phyloP scores from a whole-genome alignment of 2,113 vertebrate genomes.

The Bostrychus sinensis region DNA sequence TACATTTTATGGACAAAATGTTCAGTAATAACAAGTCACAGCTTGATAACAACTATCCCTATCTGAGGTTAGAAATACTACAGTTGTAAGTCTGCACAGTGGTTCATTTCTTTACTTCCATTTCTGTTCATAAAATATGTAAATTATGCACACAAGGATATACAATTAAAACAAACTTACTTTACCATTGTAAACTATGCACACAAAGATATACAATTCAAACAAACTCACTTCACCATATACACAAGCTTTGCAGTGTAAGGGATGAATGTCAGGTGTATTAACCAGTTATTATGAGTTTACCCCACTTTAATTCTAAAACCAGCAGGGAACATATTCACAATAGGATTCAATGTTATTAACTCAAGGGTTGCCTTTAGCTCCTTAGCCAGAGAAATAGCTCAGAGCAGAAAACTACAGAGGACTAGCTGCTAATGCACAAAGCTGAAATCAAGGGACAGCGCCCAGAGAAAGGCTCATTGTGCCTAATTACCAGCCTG shows the following conservation, averaged over 20 bases:
- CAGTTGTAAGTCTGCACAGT: background rate
- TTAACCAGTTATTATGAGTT: constrained; percentile 47
- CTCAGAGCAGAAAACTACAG: constrained; percentile 14
- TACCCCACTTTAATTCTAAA: constrained; percentile 55
- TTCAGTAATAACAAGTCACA: constrained; percentile 8
- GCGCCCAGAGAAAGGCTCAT: constrained; percentile 61
- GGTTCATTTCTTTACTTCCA: constrained; percentile 15
- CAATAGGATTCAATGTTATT: constrained; percentile 45
- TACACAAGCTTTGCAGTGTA: constrained; percentile 1
- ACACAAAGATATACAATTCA: too few relatives aligned
- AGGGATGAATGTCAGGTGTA: constrained; percentile 37
- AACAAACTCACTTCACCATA: constrained; percentile 15
- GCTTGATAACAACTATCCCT: constrained; percentile 7
- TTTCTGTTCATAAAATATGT: background rate
- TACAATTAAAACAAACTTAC: background rate
- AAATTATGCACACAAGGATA: too few relatives aligned
- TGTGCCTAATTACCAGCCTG: constrained; percentile 57
- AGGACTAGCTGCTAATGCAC: constrained; percentile 17
- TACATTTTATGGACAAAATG: background rate
- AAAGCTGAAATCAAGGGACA: constrained; percentile 24
- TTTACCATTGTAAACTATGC: too few relatives aligned
- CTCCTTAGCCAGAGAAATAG: constrained; percentile 51
- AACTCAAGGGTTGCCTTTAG: constrained; percentile 41
- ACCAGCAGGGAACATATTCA: constrained; percentile 39
- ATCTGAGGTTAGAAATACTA: constrained; percentile 7